Conservation (phyloP, 2,113 vertebrate genomes). For the Solea solea region DNA sequence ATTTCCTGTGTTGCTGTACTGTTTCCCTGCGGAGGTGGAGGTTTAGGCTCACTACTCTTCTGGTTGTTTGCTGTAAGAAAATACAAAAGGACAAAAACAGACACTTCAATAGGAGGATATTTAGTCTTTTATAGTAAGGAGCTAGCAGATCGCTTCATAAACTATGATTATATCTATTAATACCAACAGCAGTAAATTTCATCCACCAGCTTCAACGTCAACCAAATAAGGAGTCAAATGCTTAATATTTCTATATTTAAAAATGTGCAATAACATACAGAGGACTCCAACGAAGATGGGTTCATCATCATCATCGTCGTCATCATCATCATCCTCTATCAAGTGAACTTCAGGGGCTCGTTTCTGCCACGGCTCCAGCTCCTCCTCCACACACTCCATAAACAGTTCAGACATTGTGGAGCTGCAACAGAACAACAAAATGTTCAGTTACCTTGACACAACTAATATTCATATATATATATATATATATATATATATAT, state of each 20-base stretch:
- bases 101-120: background rate
- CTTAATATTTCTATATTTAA: background rate
- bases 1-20: slow-evolving; percentile 23
- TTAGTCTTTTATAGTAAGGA: background rate
- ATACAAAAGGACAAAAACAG: slow-evolving; percentile 14
- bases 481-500: too few species aligned
- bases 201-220: background rate
- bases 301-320: slow-evolving; percentile 91
- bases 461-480: too few species aligned
- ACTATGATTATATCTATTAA: background rate
- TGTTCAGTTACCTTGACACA: background rate
- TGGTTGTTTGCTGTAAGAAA: slow-evolving; percentile 60
- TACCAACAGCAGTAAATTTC: background rate
- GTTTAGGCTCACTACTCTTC: slow-evolving; percentile 43
- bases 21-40: slow-evolving; percentile 32
- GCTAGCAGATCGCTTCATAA: background rate
- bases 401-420: slow-evolving; percentile 95
- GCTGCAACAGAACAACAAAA: slow-evolving; percentile 47
- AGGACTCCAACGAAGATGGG: slow-evolving; percentile 97
- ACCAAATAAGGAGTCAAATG: background rate
- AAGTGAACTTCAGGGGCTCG: slow-evolving; percentile 88
- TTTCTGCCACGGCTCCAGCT: slow-evolving; percentile 97
- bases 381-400: slow-evolving; percentile 99
- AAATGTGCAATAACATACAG: slow-evolving; percentile 76
- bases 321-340: slow-evolving; percentile 87